Base-by-base conservation (phyloP, 2,888 invertebrate species). In the Priapulus caudatus region DNA sequence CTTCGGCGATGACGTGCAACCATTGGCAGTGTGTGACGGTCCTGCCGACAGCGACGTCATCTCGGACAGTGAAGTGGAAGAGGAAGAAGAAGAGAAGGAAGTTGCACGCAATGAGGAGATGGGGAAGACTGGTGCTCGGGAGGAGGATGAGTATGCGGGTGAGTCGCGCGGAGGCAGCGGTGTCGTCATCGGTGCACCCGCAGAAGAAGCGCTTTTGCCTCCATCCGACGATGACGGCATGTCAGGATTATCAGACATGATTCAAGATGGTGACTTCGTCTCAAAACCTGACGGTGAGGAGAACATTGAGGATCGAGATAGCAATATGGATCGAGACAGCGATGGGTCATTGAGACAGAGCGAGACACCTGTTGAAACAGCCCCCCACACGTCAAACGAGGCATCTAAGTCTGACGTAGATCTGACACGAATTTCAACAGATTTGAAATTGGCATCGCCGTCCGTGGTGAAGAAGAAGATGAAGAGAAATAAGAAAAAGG, bases 401-500 rank as follows among this genome's bases (percentile, higher is more conserved):
- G n/a, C n/a, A n/a, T n/a, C n/a, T n/a, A n/a, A n/a, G n/a, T n/a
- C n/a, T n/a, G n/a, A n/a, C n/a, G n/a, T n/a, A n/a, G n/a, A n/a
- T n/a, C n/a, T n/a, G n/a, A n/a, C n/a, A n/a, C n/a, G n/a, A n/a
- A n/a, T n/a, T n/a, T n/a, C n/a, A n/a, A n/a, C n/a, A n/a, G n/a
- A n/a, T n/a, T n/a, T n/a, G n/a, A n/a, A n/a, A n/a, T n/a, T n/a
- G n/a, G n/a, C n/a, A n/a, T n/a, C n/a, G n/a, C n/a, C n/a, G n/a
- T n/a, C n/a, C n/a, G n/a, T n/a, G n/a, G n/a, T 61, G 20, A 56
- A 20, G 60, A 60, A 60, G 63, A 23, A 64, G 54, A 71, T 70
- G 59, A 72, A 70, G 58, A 63, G 61, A 64, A 66, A 51, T 66
- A 65, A 45, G 70, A 72, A 60, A 72, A 69, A n/a, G 18, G 15